phyloP scores from a whole-genome alignment of 2,113 vertebrate genomes.

The Crotalus viridis region DNA sequence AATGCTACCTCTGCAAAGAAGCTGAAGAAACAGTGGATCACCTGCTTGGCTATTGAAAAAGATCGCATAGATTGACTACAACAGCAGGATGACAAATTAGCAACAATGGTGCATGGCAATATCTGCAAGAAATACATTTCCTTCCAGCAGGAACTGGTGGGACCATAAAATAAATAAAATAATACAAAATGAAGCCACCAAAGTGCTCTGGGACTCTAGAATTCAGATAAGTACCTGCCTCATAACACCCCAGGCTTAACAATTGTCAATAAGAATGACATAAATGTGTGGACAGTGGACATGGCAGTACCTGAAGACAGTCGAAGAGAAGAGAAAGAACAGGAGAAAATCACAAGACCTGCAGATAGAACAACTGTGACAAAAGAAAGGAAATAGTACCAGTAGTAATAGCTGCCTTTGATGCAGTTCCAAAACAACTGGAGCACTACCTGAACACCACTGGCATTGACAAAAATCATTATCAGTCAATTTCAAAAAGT shows the following conservation, averaged over 20 bases:
- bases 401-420: neutral
- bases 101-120: neutral
- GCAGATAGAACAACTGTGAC: neutral
- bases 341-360: neutral
- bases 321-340: neutral
- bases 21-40: neutral
- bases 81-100: neutral
- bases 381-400: neutral
- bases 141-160: neutral
- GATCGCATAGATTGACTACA: neutral
- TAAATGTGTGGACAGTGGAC: neutral
- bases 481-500: neutral
- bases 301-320: neutral
- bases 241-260: neutral
- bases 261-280: neutral
- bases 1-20: neutral
- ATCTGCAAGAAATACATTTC: neutral
- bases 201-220: neutral
- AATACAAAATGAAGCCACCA: neutral
- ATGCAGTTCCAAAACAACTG: neutral
- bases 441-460: neutral
- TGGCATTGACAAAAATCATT: neutral
- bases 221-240: neutral
- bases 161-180: neutral
- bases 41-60: neutral